phyloP scores from a whole-genome alignment of 2,888 invertebrate genomes.

The Melanargia galathea region DNA sequence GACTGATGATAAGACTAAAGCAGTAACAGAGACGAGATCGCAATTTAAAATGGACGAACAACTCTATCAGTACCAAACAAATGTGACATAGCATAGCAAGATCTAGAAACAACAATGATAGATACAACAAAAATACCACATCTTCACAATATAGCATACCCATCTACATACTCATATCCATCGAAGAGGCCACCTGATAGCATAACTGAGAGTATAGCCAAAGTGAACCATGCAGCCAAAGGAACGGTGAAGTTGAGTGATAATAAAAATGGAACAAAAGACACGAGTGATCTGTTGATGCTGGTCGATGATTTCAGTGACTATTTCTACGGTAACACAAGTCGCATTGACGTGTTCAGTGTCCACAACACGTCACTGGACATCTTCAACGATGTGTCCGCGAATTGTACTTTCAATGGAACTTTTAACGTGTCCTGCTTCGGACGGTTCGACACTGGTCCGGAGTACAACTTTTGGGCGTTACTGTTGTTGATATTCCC shows the following conservation, averaged over 20 bases:
- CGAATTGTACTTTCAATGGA: conserved; percentile 78
- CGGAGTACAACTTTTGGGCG: conserved; percentile 91
- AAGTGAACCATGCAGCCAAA: conserved; percentile 24
- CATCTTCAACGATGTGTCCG: conserved; percentile 65
- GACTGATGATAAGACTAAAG: background rate
- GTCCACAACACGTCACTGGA: conserved; percentile 62
- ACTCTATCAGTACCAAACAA: conserved; percentile 45
- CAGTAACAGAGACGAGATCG: conserved; percentile 12
- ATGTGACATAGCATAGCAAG: conserved; percentile 41
- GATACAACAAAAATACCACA: conserved; percentile 48
- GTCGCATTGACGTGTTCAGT: conserved; percentile 74
- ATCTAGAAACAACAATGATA: conserved; percentile 48
- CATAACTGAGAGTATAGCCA: conserved; percentile 36
- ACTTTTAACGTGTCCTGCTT: conserved; percentile 78
- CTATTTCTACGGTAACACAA: conserved; percentile 86
- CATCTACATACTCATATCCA: conserved; percentile 51
- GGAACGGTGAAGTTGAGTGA: conserved; percentile 32
- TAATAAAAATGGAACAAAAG: conserved; percentile 52
- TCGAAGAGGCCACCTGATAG: conserved; percentile 62
- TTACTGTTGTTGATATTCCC: conserved; percentile 94
- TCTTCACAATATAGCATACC: conserved; percentile 46
- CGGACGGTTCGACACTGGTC: conserved; percentile 52
- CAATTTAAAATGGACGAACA: conserved; percentile 33
- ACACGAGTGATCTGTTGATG: conserved; percentile 81
- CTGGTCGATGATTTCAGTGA: conserved; percentile 90